Percentiles rank a stretch among this genome's conserved stretches.
phyloP scores from a whole-genome alignment of 2,797 vertebrate genomes.

The Rhinogobio ventralis region DNA sequence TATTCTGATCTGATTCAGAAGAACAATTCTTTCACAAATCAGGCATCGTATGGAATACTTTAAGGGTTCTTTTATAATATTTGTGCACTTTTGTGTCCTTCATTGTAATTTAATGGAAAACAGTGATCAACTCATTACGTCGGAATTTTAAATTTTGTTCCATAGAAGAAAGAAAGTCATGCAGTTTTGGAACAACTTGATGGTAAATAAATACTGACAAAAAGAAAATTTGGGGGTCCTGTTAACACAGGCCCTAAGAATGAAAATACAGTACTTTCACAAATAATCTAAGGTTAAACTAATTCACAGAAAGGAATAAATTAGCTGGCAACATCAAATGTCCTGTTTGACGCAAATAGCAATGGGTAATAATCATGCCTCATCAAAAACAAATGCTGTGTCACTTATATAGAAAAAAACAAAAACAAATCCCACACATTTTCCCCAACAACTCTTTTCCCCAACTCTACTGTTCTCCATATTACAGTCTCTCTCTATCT shows the following conservation, averaged over 20 bases:
- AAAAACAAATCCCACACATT: constrained; percentile 30
- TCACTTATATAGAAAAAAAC: constrained; percentile 30
- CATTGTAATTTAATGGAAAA: background rate
- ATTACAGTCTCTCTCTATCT: constrained; percentile 22
- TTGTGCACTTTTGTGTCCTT: background rate
- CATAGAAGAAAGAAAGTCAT: background rate
- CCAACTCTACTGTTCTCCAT: constrained; percentile 32
- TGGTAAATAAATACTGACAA: background rate
- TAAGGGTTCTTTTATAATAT: background rate
- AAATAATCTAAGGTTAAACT: background rate
- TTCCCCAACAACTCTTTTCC: constrained; percentile 42
- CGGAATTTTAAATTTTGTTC: background rate
- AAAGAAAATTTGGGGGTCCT: background rate
- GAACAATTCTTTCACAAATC: background rate
- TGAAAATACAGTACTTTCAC: background rate
- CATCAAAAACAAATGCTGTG: constrained; percentile 55
- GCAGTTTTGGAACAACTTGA: background rate
- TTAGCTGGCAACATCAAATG: constrained; percentile 17
- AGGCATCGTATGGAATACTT: background rate
- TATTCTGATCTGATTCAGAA: background rate
- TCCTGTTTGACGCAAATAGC: constrained; percentile 4
- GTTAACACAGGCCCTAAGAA: background rate
- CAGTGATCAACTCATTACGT: background rate
- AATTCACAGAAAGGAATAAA: constrained; percentile 24
- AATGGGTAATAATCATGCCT: constrained; percentile 39